phyloP scores from a whole-genome alignment of 2,113 vertebrate species.

The Phalacrocorax aristotelis region DNA sequence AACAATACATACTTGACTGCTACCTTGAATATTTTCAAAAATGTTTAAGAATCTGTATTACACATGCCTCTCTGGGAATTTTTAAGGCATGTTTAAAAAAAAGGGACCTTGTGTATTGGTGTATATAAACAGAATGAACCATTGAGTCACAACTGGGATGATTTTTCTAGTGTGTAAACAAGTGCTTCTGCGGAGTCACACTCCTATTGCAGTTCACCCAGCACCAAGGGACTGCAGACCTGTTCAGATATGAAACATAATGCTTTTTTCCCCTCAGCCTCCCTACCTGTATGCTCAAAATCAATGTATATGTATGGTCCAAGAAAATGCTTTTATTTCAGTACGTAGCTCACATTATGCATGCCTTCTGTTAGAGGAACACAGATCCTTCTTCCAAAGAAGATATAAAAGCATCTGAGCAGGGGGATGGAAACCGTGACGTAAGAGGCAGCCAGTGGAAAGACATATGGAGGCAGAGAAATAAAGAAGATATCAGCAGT shows the following conservation, averaged over 20 bases:
- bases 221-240: neutral
- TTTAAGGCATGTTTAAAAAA: neutral
- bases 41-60: neutral
- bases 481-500: slow-evolving; percentile 4
- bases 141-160: neutral
- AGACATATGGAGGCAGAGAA: slow-evolving; percentile 26
- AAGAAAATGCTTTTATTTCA: slow-evolving; percentile 28
- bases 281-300: neutral
- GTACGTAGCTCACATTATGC: slow-evolving; percentile 16
- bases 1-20: neutral
- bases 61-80: neutral
- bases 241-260: neutral
- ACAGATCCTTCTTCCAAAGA: slow-evolving; percentile 32
- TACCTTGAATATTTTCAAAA: neutral
- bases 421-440: slow-evolving; percentile 10
- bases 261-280: neutral
- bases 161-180: neutral
- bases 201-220: neutral
- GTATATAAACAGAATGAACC: neutral
- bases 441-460: slow-evolving; percentile 27
- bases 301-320: neutral
- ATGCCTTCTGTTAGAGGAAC: slow-evolving; percentile 20
- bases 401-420: slow-evolving; percentile 20
- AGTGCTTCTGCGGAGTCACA: neutral
- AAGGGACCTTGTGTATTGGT: neutral